Conservation (phyloP, 30 jellyfish, hydroid and myxozoan genomes). For the Aurelia aurita region DNA sequence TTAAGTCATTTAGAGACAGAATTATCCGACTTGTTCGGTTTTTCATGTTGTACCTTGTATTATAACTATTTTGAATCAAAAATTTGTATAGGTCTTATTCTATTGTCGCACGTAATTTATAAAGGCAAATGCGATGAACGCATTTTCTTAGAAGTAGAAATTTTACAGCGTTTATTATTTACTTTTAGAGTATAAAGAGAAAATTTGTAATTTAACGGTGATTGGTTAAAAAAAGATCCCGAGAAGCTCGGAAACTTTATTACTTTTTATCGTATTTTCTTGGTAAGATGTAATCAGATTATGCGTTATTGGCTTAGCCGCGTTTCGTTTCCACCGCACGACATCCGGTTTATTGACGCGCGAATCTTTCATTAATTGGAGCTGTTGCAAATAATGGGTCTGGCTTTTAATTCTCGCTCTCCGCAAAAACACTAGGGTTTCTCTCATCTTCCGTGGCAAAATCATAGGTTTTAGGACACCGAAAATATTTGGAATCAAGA, state of each 20-base stretch:
- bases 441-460: no score
- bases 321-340: slow-evolving; percentile 29
- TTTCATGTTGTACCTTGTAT: slow-evolving; percentile 44
- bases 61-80: slow-evolving; percentile 68
- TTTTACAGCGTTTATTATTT: slow-evolving; percentile 35
- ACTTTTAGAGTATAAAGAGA: slow-evolving; percentile 60
- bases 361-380: background rate
- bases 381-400: background rate
- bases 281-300: slow-evolving; percentile 15
- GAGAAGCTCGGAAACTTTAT: background rate
- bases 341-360: slow-evolving; percentile 40
- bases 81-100: slow-evolving; percentile 77
- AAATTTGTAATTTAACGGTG: slow-evolving; percentile 62
- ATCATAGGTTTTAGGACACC: no score
- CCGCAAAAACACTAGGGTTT: no score
- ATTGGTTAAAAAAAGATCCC: slow-evolving; percentile 31
- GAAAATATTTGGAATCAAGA: no score
- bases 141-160: slow-evolving; percentile 44
- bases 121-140: slow-evolving; percentile 44
- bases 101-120: slow-evolving; percentile 75
- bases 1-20: slow-evolving; percentile 58
- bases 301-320: slow-evolving; percentile 13
- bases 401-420: background rate
- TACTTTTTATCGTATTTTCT: slow-evolving; percentile 21
- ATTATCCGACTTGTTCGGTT: slow-evolving; percentile 58